Conservation (phyloP, 2,888 invertebrate genomes). For the Erannis defoliaria region DNA sequence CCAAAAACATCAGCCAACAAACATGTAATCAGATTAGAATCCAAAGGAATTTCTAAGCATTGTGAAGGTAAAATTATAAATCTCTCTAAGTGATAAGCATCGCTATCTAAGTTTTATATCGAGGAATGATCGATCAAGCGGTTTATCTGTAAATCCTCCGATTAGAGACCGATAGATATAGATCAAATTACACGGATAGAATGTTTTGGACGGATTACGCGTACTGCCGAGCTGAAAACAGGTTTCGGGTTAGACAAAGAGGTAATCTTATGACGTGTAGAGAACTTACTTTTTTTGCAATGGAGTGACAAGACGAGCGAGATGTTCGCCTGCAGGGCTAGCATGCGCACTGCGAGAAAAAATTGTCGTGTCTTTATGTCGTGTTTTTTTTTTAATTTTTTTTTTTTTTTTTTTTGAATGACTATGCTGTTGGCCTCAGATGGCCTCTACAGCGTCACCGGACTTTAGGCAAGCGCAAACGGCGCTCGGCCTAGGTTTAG, state of each 20-base stretch:
- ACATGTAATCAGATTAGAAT: constrained; percentile 33
- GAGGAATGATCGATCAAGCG: constrained; percentile 75
- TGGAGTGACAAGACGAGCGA: no score
- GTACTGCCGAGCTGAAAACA: constrained; percentile 32
- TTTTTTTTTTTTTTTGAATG: no score
- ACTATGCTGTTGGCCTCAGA: no score
- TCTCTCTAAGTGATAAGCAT: constrained; percentile 70
- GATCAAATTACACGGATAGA: constrained; percentile 72
- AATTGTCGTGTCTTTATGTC: no score
- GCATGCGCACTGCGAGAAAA: no score
- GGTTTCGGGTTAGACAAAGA: neutral
- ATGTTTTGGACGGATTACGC: constrained; percentile 53
- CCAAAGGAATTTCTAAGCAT: constrained; percentile 51
- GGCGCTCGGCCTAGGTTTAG: no score
- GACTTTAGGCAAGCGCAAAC: no score
- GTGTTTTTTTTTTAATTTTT: no score
- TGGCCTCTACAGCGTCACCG: no score
- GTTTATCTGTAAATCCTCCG: constrained; percentile 75
- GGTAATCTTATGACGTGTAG: neutral
- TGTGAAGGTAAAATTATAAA: constrained; percentile 65
- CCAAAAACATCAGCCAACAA: constrained; percentile 8
- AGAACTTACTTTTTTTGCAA: neutral
- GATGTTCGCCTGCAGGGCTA: no score
- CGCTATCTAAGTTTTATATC: constrained; percentile 73
- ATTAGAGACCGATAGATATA: constrained; percentile 65